Conservation (phyloP, 2,888 invertebrate species). For the Bimastos eiseni region DNA sequence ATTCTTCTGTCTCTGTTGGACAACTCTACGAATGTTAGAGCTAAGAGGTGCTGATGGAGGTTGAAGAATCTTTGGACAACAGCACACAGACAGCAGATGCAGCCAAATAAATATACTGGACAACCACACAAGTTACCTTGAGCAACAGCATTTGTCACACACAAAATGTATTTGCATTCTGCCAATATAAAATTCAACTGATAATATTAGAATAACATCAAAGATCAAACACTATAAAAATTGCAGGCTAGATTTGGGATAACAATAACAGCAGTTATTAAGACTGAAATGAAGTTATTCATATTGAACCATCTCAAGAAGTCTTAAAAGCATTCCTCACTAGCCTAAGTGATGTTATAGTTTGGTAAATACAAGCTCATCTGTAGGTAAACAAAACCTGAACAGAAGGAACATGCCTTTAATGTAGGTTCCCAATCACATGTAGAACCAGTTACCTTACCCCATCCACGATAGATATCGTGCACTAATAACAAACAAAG, state of each 20-base stretch:
- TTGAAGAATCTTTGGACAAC: neutral
- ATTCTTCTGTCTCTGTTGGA: neutral
- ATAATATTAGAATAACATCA: neutral
- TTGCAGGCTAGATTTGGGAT: neutral
- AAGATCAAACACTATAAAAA: neutral
- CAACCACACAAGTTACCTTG: neutral
- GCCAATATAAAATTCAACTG: neutral
- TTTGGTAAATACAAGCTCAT: neutral
- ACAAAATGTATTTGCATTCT: neutral
- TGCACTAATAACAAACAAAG: neutral
- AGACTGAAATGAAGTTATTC: too few species aligned
- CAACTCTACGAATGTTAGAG: neutral
- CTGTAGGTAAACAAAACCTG: neutral
- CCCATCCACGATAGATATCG: neutral
- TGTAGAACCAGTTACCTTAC: neutral
- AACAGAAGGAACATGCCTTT: neutral
- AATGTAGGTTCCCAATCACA: neutral
- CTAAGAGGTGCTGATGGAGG: neutral
- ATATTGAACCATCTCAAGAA: too few species aligned
- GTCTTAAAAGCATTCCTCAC: too few species aligned
- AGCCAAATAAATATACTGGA: too few species aligned
- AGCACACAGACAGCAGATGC: neutral
- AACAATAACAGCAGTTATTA: too few species aligned
- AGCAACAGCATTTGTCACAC: neutral
- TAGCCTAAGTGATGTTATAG: neutral